Percentiles rank a stretch among this genome's conserved stretches.
These are phyloP conservation scores for Azemiops feae DNA, from an alignment of 2,113 vertebrate species.

Conservation along the genomic window DNA sequence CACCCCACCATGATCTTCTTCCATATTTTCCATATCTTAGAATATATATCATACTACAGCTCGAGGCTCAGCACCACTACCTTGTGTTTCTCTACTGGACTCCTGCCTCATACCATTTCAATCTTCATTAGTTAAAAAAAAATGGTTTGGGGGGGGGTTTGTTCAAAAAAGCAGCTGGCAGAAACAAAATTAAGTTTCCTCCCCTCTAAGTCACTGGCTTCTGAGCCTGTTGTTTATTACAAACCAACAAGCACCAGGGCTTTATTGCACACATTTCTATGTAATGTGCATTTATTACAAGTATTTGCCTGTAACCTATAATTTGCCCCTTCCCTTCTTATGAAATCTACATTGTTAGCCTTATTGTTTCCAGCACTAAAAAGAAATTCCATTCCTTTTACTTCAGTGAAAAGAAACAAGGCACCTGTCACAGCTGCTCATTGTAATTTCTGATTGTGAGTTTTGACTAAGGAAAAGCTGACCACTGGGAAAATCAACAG, in stretches of 20 bases:
- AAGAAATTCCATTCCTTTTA: not conserved
- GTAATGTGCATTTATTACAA: conserved; percentile 3
- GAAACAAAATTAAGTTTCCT: not conserved
- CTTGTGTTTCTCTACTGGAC: not conserved
- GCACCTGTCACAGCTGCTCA: not conserved
- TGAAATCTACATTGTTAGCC: not conserved
- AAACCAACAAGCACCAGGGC: not conserved
- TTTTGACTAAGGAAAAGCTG: not conserved
- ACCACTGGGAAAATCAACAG: not conserved
- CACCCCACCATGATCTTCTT: not conserved
- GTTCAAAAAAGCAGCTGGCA: not conserved
- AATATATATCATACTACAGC: not conserved
- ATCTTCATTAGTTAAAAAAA: not conserved
- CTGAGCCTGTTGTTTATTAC: not conserved
- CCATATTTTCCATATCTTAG: not conserved
- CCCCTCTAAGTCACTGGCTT: not conserved
- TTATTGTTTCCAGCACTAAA: not conserved
- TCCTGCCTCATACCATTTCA: not conserved
- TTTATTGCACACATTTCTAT: not conserved
- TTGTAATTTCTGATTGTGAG: not conserved
- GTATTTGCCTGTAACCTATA: not conserved
- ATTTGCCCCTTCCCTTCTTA: not conserved
- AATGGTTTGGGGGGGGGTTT: not conserved
- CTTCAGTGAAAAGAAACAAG: not conserved
- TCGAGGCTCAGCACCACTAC: not conserved